Conservation (phyloP, 2,888 invertebrate species). For the Hoplodrina ambigua region DNA sequence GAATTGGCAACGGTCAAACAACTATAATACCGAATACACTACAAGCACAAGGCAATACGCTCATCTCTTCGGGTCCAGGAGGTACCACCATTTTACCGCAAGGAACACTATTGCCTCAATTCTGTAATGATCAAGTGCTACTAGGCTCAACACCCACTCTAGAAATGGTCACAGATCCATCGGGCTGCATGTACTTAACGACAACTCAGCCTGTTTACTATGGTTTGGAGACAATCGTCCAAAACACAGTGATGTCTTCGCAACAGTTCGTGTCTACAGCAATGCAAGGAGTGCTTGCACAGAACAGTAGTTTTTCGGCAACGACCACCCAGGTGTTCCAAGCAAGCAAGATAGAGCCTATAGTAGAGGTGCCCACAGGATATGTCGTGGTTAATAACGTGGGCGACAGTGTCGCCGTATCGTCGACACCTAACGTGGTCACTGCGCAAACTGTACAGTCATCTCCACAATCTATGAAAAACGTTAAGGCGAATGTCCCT, state of each 20-base stretch:
- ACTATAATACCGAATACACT: slow-evolving; percentile 87
- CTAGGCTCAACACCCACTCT: slow-evolving; percentile 91
- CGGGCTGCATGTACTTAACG: slow-evolving; percentile 90
- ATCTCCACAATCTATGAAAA: slow-evolving; percentile 83
- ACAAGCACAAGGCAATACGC: slow-evolving; percentile 88
- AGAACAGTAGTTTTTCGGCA: slow-evolving; percentile 95
- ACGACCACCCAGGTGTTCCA: slow-evolving; percentile 96
- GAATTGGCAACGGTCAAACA: slow-evolving; percentile 87
- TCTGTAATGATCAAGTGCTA: slow-evolving; percentile 91
- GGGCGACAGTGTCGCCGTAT: slow-evolving; percentile 85
- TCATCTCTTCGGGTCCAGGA: slow-evolving; percentile 89
- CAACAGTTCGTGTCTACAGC: slow-evolving; percentile 96
- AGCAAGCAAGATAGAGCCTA: slow-evolving; percentile 95
- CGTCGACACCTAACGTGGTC: slow-evolving; percentile 85
- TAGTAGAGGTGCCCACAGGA: slow-evolving; percentile 93
- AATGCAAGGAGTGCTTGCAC: slow-evolving; percentile 94
- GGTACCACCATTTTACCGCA: slow-evolving; percentile 92
- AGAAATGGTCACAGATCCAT: slow-evolving; percentile 92
- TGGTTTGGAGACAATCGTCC: slow-evolving; percentile 96
- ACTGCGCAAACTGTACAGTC: slow-evolving; percentile 84
- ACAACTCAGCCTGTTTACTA: slow-evolving; percentile 95
- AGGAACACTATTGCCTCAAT: slow-evolving; percentile 89
- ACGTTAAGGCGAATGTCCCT: slow-evolving; percentile 82
- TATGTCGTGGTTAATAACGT: slow-evolving; percentile 93
- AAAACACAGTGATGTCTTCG: slow-evolving; percentile 97